Evolutionary conservation across 2,888 invertebrate genomes (phyloP).

Genomic region (Hyposoter didymator): DNA sequence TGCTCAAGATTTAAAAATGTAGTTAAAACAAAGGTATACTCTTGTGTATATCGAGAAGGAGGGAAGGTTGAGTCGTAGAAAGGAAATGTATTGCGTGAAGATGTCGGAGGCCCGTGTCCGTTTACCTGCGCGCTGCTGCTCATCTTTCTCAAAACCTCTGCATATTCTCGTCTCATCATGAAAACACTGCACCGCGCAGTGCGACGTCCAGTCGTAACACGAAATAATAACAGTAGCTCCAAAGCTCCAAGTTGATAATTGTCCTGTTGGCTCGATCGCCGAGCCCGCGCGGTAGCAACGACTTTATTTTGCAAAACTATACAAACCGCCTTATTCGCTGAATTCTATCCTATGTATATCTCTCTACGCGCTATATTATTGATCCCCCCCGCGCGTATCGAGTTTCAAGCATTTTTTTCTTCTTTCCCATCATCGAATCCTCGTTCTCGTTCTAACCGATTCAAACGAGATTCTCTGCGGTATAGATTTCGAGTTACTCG

Average conservation of each 20-base stretch:
- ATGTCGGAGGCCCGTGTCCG: slow-evolving; percentile 18
- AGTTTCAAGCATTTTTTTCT: neutral
- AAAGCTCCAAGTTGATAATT: neutral
- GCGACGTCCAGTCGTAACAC: neutral
- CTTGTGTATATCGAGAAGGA: slow-evolving; percentile 2
- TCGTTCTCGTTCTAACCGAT: neutral
- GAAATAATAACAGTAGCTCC: neutral
- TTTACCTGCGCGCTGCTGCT: slow-evolving; percentile 43
- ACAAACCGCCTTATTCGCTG: neutral
- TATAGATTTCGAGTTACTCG: neutral
- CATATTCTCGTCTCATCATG: neutral
- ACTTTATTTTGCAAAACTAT: neutral
- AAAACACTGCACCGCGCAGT: neutral
- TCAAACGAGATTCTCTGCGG: neutral
- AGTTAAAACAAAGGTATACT: neutral
- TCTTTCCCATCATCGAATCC: neutral
- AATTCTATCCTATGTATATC: neutral
- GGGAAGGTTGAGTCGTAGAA: slow-evolving; percentile 40
- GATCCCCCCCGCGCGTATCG: neutral
- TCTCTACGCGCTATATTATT: neutral
- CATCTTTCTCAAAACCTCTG: neutral
- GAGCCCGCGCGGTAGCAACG: neutral
- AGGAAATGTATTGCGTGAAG: slow-evolving; percentile 49
- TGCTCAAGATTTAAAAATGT: too few relatives aligned
- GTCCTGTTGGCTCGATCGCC: neutral